Base-by-base conservation (phyloP, 2,888 invertebrate species). In the Lucinisca nassula region DNA sequence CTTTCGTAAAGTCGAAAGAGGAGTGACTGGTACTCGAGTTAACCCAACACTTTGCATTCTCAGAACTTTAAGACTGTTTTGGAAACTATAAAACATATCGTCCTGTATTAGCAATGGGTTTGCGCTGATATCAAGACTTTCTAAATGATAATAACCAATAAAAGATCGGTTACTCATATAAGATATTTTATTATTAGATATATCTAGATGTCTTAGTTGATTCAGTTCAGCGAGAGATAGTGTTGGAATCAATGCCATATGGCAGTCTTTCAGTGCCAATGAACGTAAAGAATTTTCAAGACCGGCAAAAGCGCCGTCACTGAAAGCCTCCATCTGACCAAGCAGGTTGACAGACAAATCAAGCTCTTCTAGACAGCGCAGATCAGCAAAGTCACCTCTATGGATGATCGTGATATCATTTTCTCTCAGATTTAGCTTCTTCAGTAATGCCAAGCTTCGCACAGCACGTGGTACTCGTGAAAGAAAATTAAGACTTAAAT, bases 321-420 rank as follows among this genome's bases (percentile, higher is more conserved):
- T 49, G 67, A 90, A 83, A 35, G 90, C 82, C 49, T 88, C 88
- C 24, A 88, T 75, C 73, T 90, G 88, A 27, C 90, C 87, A 37
- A 90, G 85, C 49, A 87, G 79, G 38, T 90, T 90, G 38, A 79
- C 78, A 3, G 90, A 90, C 8, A 90, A 76, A 73, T 90, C 90
- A 24, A 90, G 72, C 38, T 84, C 90, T 67, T 90, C 82, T 8
- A 90, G 77, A 45, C 90, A 86, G 27, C 76, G 79, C 21, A 90
- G 55, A 10, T 87, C 85, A 37, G 51, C 86, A 55, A 90, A 90
- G 35, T 86, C 90, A 6, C 87, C 88, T 58, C 86, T 78, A 30
- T 83, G 75, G 8, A 90, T 74, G 2, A 83, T 75, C 1, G 83
- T 84, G 14, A 90, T 88, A 58, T 90, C 90, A 55, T 90, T 90